Evolutionary conservation across 2,797 vertebrate genomes (phyloP), one percentile per base, ranked within the genome.

Genomic region (Sebastes trivittatus): DNA sequence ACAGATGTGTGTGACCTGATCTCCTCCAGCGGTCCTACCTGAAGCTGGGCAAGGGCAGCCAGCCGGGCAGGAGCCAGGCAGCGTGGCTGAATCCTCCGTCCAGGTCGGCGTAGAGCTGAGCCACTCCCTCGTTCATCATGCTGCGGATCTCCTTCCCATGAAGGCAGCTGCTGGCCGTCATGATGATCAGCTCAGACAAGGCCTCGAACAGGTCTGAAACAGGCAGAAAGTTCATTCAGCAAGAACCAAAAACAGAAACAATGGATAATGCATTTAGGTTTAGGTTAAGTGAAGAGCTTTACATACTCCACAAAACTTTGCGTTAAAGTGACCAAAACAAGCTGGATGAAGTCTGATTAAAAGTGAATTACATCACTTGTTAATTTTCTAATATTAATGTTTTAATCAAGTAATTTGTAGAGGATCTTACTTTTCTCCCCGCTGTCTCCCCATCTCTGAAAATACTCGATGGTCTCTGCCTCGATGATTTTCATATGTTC

Each of bases 1-100:
- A 27, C 36, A 25, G 11, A 9, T 11, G 22, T 27, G 13, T 42
- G 36, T 38, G 13, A 14, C 2, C 6, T 36, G 20, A 13, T 29
- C 10, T 16, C 14, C 14, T 20, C 2, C 54, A 4, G 22, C 4
- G 3, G 4, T 71, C 77, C 11, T 92, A 99, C 98, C 98, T 98
- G 96, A 99, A 99, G 90, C 98, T 99, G 1, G 98, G 98, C 87
- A 99, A 92, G 13, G 98, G 98, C 42, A 99, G 94, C 98, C 98
- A 99, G 2, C 96, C 96, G 0, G 98, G 98, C 83, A 99, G 93
- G 0, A 99, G 96, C 98, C 98, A 99, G 67, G 98, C 98, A 2
- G 96, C 97, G 0, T 97, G 98, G 72, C 95, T 98, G 87, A 99
- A 99, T 2, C 98, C 98, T 55, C 98, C 98, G 10, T 99, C 98